Conservation (phyloP, 2,113 vertebrate species). For the Illadopsis cleaveri region DNA sequence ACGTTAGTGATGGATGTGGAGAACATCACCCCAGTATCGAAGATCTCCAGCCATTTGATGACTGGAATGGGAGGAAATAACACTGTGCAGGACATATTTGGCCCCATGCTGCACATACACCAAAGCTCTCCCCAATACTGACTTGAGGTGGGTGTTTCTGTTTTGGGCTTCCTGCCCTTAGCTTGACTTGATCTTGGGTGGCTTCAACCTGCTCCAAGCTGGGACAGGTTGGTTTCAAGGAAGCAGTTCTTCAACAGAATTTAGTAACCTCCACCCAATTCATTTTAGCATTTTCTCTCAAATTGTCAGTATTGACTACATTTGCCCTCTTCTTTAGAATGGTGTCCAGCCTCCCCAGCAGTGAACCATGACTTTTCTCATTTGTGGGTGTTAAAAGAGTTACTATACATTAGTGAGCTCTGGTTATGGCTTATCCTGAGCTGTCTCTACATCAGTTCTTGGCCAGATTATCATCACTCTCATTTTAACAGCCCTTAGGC, state of each 20-base stretch:
- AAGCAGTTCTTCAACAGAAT: not conserved
- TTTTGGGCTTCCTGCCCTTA: not conserved
- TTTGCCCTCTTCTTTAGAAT: not conserved
- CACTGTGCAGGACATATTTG: rapidly evolving
- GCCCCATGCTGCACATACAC: rapidly evolving
- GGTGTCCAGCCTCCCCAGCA: not conserved
- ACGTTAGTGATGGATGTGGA: not conserved
- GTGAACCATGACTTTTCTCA: not conserved
- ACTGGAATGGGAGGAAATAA: not conserved
- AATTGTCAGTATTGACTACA: not conserved
- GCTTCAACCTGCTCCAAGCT: not conserved
- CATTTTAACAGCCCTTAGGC: not conserved
- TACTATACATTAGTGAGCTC: not conserved
- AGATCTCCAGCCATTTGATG: not conserved
- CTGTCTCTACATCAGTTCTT: not conserved
- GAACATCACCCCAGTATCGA: not conserved
- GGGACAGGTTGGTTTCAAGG: not conserved
- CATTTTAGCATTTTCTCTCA: not conserved
- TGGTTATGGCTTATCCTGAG: not conserved
- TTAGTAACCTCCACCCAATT: not conserved
- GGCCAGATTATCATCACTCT: not conserved
- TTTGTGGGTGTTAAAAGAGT: not conserved
- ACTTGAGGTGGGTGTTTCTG: not conserved
- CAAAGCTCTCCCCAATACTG: not conserved
- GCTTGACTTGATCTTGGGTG: not conserved